Base-by-base conservation (phyloP, 2,797 vertebrate genomes). In the Danio kyathit region DNA sequence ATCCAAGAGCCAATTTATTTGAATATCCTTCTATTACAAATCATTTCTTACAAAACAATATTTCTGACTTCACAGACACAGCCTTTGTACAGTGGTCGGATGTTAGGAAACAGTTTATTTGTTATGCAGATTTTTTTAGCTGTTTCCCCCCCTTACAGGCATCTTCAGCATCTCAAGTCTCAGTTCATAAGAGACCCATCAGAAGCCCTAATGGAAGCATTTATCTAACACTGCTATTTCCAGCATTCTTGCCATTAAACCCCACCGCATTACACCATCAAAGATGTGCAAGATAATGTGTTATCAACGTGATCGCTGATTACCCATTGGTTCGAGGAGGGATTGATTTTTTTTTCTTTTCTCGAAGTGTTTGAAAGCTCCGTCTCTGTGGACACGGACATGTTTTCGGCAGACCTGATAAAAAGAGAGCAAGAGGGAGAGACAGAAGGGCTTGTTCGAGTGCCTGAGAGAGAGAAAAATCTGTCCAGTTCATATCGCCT, bases 231-330 rank as follows among this genome's bases (percentile, higher is more conserved):
- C 65, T 70, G 51, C 63, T 79, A 56, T 74, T 75, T 59, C 38
- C 80, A 80, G 67, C 40, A 2, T 59, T 66, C 12, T 65, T 82
- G 76, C 78, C 84, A 78, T 83, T 78, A 85, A 74, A 57, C 51
- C 48, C 54, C 63, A 63, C 67, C 78, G 81, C 82, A 84, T 86
- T 82, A 81, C 81, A 16, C 41, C 75, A 81, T 86, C 80, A 76
- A 82, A 81, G 81, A 82, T 78, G 60, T 64, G 74, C 41, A 63
- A 74, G 85, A 84, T 86, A 82, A 76, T 78, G 81, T 84, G 83
- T 82, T 83, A 84, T 77, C 79, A 84, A 81, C 83, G 46, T 44
- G 64, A 82, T 83, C 64, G 8, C 78, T 79, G 75, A 85, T 81
- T 72, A 81, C 65, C 64, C 76, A 67, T 69, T 69, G 83, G 81